phyloP scores from a whole-genome alignment of 2,888 invertebrate genomes.

The Thyatira batis region DNA sequence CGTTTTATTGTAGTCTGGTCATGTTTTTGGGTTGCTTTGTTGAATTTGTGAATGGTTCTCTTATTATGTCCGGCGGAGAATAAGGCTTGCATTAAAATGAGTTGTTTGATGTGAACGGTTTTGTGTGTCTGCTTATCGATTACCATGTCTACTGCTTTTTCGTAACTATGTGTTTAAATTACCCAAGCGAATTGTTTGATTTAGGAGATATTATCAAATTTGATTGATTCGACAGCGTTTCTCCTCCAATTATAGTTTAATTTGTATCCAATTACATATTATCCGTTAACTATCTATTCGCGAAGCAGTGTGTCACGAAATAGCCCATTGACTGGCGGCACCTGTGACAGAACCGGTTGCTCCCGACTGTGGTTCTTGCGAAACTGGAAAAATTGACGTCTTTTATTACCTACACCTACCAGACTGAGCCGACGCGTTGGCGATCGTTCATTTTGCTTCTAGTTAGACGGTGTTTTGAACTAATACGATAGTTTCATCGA shows the following conservation, averaged over 20 bases:
- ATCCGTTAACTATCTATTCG: constrained; percentile 48
- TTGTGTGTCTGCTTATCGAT: constrained; percentile 29
- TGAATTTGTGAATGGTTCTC: constrained; percentile 74
- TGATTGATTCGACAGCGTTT: background rate
- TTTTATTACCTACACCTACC: constrained; percentile 54
- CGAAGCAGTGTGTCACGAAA: constrained; percentile 46
- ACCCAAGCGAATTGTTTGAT: constrained; percentile 17
- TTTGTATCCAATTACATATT: constrained; percentile 25
- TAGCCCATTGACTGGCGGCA: constrained; percentile 64
- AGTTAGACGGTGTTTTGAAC: constrained; percentile 30
- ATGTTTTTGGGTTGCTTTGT: constrained; percentile 76
- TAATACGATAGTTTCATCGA: constrained; percentile 22
- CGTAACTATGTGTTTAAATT: constrained; percentile 9
- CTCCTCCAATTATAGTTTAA: background rate
- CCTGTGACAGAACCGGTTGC: constrained; percentile 70
- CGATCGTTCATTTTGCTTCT: constrained; percentile 43
- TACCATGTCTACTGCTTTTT: constrained; percentile 19
- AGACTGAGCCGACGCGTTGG: constrained; percentile 39
- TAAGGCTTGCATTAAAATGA: constrained; percentile 41
- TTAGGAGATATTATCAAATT: background rate
- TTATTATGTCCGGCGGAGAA: constrained; percentile 43
- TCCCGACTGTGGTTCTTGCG: constrained; percentile 57
- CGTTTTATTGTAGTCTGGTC: constrained; percentile 70
- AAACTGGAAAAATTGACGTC: constrained; percentile 65
- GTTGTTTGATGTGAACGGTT: constrained; percentile 44